Evolutionary conservation across 2,113 vertebrate genomes (phyloP), one percentile per base, ranked within the genome.

Genomic region (Lophochroa leadbeateri): DNA sequence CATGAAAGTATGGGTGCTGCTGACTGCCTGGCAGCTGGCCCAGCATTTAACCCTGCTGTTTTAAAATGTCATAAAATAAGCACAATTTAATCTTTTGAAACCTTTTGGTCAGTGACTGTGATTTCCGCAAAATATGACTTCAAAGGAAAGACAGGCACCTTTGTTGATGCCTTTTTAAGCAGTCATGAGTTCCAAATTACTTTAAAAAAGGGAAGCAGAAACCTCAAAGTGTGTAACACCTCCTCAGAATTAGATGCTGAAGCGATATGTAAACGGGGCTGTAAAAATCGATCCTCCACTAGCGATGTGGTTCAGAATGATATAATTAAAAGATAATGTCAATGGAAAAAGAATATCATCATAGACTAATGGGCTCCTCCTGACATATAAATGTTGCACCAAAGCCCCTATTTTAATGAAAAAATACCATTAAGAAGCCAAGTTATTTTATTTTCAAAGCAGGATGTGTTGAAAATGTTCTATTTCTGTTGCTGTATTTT

Each of bases 51-150:
- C 97, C 97, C 97, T 96, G 98, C 97, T 97, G 97, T 95, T 97
- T 98, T 96, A 97, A 96, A 98, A 96, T 97, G 95, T 95, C 97
- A 94, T 98, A 98, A 98, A 98, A 97, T 97, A 98, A 97, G 96
- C 96, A 97, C 94, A 97, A 97, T 97, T 98, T 98, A 98, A 98
- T 98, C 97, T 98, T 97, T 96, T 95, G 92, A 97, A 98, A 98
- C 98, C 96, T 97, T 97, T 97, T 97, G 95, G 96, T 98, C 97
- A 97, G 94, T 98, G 96, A 94, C 97, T 97, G 96, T 97, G 97
- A 97, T 98, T 98, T 98, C 97, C 86, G 83, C 88, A 96, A 98
- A 98, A 96, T 97, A 98, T 97, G 95, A 97, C 97, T 98, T 98
- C 98, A 98, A 98, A 98, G 98, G 83, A 89, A 91, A 96, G 92